Percentiles rank a stretch among this genome's conserved stretches.
phyloP scores from a whole-genome alignment of 1,140 invertebrate genomes.

The Nymphalis io region DNA sequence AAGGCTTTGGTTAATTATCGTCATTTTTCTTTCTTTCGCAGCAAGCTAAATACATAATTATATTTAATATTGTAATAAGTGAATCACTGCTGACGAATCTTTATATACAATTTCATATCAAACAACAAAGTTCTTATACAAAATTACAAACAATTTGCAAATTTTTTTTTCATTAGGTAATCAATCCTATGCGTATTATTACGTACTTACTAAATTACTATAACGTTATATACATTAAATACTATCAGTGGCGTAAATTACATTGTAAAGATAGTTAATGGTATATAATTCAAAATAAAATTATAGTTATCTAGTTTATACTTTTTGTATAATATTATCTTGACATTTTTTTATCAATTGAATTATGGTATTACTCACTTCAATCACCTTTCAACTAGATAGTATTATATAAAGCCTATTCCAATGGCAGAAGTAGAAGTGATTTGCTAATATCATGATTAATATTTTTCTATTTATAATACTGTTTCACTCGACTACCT shows the following conservation, averaged over 20 bases:
- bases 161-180: background rate
- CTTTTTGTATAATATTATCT: no score
- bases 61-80: background rate
- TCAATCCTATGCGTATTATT: background rate
- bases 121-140: background rate
- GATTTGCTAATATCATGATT: no score
- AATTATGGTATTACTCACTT: no score
- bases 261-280: background rate
- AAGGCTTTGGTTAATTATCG: no score
- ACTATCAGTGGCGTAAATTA: constrained; percentile 4
- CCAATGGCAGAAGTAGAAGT: no score
- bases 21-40: no score
- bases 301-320: no score
- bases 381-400: no score
- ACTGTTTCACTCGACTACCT: no score
- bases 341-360: no score
- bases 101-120: constrained; percentile 1
- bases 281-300: background rate
- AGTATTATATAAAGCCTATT: no score
- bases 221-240: background rate
- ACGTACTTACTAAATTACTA: background rate
- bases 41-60: background rate
- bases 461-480: no score
- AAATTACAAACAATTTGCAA: constrained; percentile 1
- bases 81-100: background rate